Percentiles rank a stretch among this genome's conserved stretches.
Evolutionary conservation across 2,113 vertebrate species (phyloP).

Genomic region (Pangasianodon gigas): DNA sequence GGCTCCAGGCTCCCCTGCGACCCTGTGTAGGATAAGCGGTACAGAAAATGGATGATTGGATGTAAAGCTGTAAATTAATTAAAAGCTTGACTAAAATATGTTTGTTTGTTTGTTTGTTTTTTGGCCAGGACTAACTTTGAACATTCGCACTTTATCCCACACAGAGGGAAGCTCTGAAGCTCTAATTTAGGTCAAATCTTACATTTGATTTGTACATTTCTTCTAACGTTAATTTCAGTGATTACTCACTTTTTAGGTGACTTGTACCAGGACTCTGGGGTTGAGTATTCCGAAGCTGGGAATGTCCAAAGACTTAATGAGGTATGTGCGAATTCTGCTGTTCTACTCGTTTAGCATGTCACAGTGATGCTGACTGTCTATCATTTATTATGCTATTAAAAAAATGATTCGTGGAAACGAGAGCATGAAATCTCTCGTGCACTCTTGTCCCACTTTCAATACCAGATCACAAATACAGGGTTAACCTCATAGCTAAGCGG

Average conservation of each 20-base stretch:
- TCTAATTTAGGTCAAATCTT: background rate
- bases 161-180: background rate
- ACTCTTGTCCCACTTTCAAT: background rate
- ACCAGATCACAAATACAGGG: background rate
- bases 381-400: background rate
- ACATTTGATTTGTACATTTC: background rate
- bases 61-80: background rate
- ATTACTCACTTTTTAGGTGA: conserved; percentile 70
- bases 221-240: background rate
- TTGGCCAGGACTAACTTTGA: background rate
- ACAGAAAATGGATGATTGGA: too few relatives aligned
- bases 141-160: background rate
- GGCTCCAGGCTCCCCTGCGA: too few relatives aligned
- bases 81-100: background rate
- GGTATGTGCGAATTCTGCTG: conserved; percentile 62
- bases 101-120: background rate
- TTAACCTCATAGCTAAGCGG: background rate
- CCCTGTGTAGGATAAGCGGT: too few relatives aligned
- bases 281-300: conserved; percentile 70
- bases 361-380: background rate
- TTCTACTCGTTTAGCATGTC: background rate
- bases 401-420: background rate
- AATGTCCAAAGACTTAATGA: conserved; percentile 78
- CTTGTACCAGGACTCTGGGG: conserved; percentile 77
- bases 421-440: background rate